Percentiles rank a stretch among this genome's conserved stretches.
These are phyloP conservation scores for Rhinoraja longicauda DNA, from an alignment of 2,797 vertebrate genomes.

Conservation along the genomic window DNA sequence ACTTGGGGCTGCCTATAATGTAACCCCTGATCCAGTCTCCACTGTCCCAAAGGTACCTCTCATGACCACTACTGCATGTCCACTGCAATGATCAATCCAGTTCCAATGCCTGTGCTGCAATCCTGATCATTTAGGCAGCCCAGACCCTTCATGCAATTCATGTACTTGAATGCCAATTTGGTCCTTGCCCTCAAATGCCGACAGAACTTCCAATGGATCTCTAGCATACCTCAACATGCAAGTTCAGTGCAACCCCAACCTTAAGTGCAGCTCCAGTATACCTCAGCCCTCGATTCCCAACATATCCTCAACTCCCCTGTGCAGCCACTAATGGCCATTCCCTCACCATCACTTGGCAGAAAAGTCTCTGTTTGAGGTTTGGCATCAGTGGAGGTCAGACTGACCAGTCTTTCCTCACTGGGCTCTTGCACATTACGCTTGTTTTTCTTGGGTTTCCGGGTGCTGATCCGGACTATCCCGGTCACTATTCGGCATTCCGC, in stretches of 20 bases:
- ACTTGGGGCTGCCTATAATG: no score
- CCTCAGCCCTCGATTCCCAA: not conserved
- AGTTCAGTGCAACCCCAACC: not conserved
- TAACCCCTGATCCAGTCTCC: not conserved
- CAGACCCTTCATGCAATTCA: not conserved
- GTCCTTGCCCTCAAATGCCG: no score
- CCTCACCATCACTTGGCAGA: constrained; percentile 1
- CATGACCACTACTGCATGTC: not conserved
- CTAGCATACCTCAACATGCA: not conserved
- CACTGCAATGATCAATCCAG: not conserved
- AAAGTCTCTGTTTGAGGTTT: not conserved
- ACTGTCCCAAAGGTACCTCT: not conserved
- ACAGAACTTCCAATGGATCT: not conserved
- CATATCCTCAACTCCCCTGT: no score
- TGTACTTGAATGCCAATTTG: no score
- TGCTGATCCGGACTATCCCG: constrained; percentile 96
- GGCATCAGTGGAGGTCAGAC: not conserved
- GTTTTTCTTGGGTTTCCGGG: constrained; percentile 70
- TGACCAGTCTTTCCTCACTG: not conserved
- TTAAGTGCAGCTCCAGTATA: not conserved
- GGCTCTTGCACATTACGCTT: not conserved
- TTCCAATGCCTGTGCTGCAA: no score
- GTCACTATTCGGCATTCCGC: constrained; percentile 91
- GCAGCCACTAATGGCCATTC: not conserved
- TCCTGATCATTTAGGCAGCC: not conserved